Evolutionary conservation across 2,888 invertebrate species (phyloP), one percentile per base, ranked within the genome.

Genomic region (Diadromus collaris): DNA sequence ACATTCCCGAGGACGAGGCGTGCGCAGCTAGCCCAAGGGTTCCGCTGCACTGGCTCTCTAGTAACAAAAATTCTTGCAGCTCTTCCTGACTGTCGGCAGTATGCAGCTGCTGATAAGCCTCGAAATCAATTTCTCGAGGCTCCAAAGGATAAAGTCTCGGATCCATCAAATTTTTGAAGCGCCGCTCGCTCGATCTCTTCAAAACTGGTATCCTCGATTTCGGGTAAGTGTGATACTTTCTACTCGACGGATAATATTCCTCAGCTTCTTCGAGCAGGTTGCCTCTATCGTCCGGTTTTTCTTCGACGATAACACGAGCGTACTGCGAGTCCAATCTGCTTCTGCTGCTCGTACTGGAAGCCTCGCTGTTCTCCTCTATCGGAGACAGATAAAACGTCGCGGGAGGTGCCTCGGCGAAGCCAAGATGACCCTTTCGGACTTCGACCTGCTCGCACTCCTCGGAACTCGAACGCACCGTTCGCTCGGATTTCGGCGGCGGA

Each of bases 41-140:
- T 24, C 87, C 89, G 56, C 88, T 93, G 83, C 93, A 94, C 86
- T 93, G 93, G 84, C 93, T 93, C 88, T 94, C 93, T 16, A 94
- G 87, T 65, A 94, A 87, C 72, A 94, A 89, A 88, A 94, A 94
- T 86, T 94, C 93, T 83, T 93, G 93, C 46, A 94, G 88, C 81
- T 94, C 93, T 83, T 94, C 93, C 83, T 93, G 93, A 85, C 93
- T 93, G 80, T 94, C 93, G 4, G 93, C 93, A 0, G 92, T 93
- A 83, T 94, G 93, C 19, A 94, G 86, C 85, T 94, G 93, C 73
- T 92, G 92, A 82, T 92, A 93, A 32, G 90, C 91, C 71, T 92
- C 92, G 2, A 93, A 91, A 83, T 94, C 93, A 65, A 94, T 89
- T 87, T 93, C 93, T 78, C 93, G 88, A 0, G 93, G 93, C 84